Conservation (phyloP, 2,888 invertebrate species). For the Odontocolon sp. region DNA sequence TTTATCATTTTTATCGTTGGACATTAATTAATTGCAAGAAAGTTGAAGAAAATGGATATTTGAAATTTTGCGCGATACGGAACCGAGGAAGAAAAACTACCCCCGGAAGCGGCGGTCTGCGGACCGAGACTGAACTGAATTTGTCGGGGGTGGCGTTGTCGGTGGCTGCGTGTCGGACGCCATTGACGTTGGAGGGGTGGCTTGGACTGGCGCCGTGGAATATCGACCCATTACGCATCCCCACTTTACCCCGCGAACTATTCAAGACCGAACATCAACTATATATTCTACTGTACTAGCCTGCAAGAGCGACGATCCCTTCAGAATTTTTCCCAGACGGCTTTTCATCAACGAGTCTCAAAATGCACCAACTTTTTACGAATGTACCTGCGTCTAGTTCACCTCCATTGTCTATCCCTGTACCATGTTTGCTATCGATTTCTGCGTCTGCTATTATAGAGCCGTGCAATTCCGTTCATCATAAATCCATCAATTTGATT, state of each 20-base stretch:
- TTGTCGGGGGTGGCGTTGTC: constrained; percentile 42
- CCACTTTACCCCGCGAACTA: constrained; percentile 28
- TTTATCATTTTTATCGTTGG: not conserved
- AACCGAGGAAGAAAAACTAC: constrained; percentile 29
- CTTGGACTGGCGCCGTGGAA: constrained; percentile 65
- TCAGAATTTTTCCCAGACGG: constrained; percentile 1
- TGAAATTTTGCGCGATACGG: constrained; percentile 17
- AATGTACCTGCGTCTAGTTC: not conserved
- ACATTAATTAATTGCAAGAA: not conserved
- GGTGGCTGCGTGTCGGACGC: constrained; percentile 58
- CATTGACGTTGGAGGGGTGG: constrained; percentile 54
- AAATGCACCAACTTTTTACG: not conserved
- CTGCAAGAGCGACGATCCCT: not conserved
- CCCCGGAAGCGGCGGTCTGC: constrained; percentile 54
- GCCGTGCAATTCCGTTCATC: not conserved
- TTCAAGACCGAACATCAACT: constrained; percentile 9
- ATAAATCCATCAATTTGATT: constrained; percentile 30
- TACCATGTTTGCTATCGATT: not conserved
- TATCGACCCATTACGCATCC: constrained; percentile 67
- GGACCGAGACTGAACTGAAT: constrained; percentile 60
- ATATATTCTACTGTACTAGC: not conserved
- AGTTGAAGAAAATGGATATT: not conserved
- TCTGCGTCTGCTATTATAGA: not conserved
- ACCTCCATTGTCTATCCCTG: constrained; percentile 1
- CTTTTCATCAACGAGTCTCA: constrained; percentile 12